Conservation (phyloP, 2,113 vertebrate genomes). For the Romanogobio albipinnatus region DNA sequence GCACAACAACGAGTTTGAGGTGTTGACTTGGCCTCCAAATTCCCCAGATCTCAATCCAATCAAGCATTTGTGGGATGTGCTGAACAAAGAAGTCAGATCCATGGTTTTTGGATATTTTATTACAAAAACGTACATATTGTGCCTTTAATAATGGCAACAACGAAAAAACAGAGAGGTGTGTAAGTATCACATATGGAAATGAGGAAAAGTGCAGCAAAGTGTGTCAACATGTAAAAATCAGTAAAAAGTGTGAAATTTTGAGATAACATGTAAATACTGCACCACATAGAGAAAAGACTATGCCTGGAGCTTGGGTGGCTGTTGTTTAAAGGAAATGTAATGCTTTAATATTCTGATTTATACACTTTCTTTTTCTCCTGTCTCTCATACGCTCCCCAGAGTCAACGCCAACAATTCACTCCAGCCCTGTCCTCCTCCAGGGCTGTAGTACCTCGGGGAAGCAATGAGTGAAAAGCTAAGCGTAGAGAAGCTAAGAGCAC, state of each 20-base stretch:
- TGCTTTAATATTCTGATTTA: conserved; percentile 9
- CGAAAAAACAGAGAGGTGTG: neutral
- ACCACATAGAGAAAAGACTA: neutral
- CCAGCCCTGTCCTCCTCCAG: neutral
- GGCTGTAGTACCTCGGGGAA: neutral
- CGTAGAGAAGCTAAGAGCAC: neutral
- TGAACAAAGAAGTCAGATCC: no score
- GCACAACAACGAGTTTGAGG: no score
- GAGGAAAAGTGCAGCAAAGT: conserved; percentile 15
- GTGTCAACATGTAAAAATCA: neutral
- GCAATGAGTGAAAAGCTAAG: conserved; percentile 5
- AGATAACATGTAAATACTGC: neutral
- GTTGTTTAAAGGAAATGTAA: neutral
- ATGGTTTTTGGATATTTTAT: no score
- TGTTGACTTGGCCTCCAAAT: no score
- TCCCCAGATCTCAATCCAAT: no score
- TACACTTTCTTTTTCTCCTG: neutral
- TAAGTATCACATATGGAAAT: neutral
- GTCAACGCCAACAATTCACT: neutral
- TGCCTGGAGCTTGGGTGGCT: conserved; percentile 6
- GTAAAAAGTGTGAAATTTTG: neutral
- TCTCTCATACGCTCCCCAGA: neutral
- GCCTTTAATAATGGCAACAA: no score
- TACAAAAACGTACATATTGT: no score
- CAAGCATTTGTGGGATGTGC: no score